Base-by-base conservation (phyloP, 2,888 invertebrate species). In the Limenitis camilla region DNA sequence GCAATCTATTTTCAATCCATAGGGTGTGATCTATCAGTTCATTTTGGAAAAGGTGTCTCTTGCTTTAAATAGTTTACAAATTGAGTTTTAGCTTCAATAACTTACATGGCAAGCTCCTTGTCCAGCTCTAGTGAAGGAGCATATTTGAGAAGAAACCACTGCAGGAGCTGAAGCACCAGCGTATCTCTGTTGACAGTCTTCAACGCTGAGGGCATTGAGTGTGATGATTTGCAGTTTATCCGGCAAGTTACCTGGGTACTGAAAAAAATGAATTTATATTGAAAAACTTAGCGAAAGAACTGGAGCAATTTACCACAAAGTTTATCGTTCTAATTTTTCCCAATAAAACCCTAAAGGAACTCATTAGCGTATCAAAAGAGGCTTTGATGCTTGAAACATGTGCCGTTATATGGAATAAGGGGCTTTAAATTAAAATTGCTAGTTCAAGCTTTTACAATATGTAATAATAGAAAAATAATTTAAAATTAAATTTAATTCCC, bases 31-130 rank as follows among this genome's bases (percentile, higher is more conserved):
- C n/a, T n/a, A n/a, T n/a, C n/a, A n/a, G n/a, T n/a, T n/a, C n/a
- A n/a, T n/a, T n/a, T n/a, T n/a, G n/a, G n/a, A n/a, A n/a, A n/a
- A n/a, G n/a, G n/a, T n/a, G n/a, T n/a, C n/a, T n/a, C n/a, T n/a
- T n/a, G n/a, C n/a, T n/a, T n/a, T n/a, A n/a, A n/a, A n/a, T n/a
- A n/a, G n/a, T n/a, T 5, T 10, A 36, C 5, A 5, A 36, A 6
- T n/a, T 5, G 6, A 36, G 31, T 11, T 9, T 19, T 5, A 11
- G 1, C 30, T 6, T 6, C 6, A 7, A 33, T 5, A 10, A 78
- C 89, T 88, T 67, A 90, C 91, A 63, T 90, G 89, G 62, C 91
- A 91, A 58, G 91, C 90, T 0, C 91, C 91, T 75, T 91, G 88
- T 1, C 91, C 91, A 40, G 69, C 66, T 63, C 78, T 86, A 31